phyloP scores from a whole-genome alignment of 37 sponge, comb jelly and placozoan genomes.

The Beroe ovata region DNA sequence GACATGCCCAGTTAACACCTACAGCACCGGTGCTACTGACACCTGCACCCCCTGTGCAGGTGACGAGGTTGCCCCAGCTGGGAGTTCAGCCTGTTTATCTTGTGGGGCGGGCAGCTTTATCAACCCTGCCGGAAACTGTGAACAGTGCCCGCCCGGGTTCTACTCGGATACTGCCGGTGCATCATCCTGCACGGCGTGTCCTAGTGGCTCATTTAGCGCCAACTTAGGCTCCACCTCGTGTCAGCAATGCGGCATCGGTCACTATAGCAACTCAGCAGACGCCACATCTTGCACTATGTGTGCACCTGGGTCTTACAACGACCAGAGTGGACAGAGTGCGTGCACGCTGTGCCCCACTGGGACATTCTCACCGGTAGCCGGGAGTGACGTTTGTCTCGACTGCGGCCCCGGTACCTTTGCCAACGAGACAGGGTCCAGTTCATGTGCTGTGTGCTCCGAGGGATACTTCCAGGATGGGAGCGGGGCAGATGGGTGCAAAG shows the following conservation, averaged over 20 bases:
- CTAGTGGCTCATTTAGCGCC: neutral
- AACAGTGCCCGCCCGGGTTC: constrained; percentile 38
- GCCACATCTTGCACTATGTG: constrained; percentile 65
- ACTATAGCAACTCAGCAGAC: constrained; percentile 51
- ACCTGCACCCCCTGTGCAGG: constrained; percentile 19
- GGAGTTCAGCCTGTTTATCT: neutral
- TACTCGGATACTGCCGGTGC: constrained; percentile 8
- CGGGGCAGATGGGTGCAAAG: neutral
- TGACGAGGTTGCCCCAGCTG: neutral
- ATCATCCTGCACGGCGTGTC: constrained; percentile 9
- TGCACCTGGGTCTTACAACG: constrained; percentile 50
- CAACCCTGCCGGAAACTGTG: constrained; percentile 64
- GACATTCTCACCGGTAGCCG: neutral
- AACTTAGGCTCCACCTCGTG: constrained; percentile 14
- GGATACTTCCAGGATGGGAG: neutral
- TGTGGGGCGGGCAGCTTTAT: constrained; percentile 18
- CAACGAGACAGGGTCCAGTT: neutral
- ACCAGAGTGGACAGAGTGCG: neutral
- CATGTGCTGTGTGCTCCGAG: neutral
- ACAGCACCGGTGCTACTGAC: constrained; percentile 16
- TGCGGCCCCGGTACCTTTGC: neutral
- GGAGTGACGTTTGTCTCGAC: neutral
- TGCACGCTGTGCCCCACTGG: constrained; percentile 22
- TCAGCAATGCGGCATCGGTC: constrained; percentile 25
- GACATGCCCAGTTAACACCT: constrained; percentile 38